phyloP scores from a whole-genome alignment of 2,797 vertebrate species.

The Notolepis coatsorum region DNA sequence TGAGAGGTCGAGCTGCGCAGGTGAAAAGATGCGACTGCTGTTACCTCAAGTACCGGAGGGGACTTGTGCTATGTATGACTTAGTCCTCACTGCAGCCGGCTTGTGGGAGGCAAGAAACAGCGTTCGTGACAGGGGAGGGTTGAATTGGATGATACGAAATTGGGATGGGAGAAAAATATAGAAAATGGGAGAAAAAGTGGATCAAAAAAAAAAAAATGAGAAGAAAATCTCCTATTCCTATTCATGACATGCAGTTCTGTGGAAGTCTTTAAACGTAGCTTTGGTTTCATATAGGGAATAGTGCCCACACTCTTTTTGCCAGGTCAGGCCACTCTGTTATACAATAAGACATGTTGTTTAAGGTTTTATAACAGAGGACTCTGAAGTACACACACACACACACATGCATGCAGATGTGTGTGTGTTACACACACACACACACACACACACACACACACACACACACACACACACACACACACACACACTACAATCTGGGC shows the following conservation, averaged over 20 bases:
- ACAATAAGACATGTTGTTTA: conserved; percentile 16
- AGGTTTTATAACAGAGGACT: neutral
- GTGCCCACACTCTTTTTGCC: conserved; percentile 30
- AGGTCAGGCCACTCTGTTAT: neutral
- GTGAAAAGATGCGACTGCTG: no score
- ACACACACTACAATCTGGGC: conserved; percentile 5
- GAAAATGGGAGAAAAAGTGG: neutral
- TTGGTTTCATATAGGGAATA: neutral
- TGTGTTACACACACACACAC: neutral
- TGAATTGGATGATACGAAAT: no score
- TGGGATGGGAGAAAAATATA: no score
- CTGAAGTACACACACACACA: neutral
- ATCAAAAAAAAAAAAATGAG: neutral
- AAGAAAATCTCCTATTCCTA: conserved; percentile 17
- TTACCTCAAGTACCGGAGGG: no score
- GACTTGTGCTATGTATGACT: no score
- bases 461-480: neutral
- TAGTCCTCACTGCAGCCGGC: no score
- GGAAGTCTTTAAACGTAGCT: conserved; percentile 34
- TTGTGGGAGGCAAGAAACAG: no score
- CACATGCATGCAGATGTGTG: no score
- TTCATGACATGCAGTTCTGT: conserved; percentile 2
- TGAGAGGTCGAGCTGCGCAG: no score
- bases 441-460: neutral
- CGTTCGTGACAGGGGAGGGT: no score